These are phyloP conservation scores for Brenthis hecate DNA, from an alignment of 2,888 invertebrate species.

Conservation along the genomic window DNA sequence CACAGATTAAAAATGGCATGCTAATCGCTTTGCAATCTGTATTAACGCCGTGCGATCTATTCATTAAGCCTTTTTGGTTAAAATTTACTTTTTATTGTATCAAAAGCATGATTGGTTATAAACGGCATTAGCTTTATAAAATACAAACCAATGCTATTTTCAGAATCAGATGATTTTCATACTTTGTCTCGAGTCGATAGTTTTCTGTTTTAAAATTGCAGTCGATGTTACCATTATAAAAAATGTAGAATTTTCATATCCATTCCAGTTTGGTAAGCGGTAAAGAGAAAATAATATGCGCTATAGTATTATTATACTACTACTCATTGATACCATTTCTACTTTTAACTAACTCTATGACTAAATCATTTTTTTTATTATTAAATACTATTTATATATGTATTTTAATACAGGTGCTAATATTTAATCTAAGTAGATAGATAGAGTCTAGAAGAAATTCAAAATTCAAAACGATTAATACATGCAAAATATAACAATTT, in stretches of 20 bases:
- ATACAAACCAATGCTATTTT: constrained; percentile 97
- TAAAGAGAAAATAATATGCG: constrained; percentile 76
- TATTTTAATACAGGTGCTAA: constrained; percentile 21
- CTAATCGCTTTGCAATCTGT: not conserved
- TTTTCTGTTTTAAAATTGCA: constrained; percentile 88
- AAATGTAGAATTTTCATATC: constrained; percentile 55
- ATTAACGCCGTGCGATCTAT: not conserved
- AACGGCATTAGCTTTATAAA: constrained; percentile 39
- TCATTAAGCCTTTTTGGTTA: not conserved
- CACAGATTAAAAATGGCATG: constrained; percentile 17
- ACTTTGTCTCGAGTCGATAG: constrained; percentile 97
- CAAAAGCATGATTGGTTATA: constrained; percentile 26
- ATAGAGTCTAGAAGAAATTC: constrained; percentile 29
- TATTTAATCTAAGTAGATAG: constrained; percentile 22
- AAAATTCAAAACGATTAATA: constrained; percentile 12
- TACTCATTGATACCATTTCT: constrained; percentile 36
- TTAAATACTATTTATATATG: constrained; percentile 22
- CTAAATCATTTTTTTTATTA: constrained; percentile 11
- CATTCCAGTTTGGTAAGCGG: constrained; percentile 77
- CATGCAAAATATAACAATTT: constrained; percentile 31
- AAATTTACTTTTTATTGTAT: constrained; percentile 19
- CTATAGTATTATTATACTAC: constrained; percentile 63
- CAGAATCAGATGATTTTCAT: constrained; percentile 98
- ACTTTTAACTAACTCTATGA: constrained; percentile 33
- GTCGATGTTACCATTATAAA: constrained; percentile 53